Conservation (phyloP, 2,888 invertebrate species). For the Nezara viridula region DNA sequence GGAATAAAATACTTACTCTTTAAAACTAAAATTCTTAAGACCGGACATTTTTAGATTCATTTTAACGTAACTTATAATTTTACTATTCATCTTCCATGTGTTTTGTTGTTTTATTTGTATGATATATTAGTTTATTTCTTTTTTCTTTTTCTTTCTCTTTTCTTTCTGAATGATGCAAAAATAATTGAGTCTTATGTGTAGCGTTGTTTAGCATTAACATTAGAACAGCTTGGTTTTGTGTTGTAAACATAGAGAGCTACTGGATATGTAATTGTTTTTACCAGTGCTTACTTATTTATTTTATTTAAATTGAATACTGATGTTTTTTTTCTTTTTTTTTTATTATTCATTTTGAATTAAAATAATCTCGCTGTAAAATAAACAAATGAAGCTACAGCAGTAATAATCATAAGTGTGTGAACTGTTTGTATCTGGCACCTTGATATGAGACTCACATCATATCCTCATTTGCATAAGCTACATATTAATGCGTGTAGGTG, state of each 20-base stretch:
- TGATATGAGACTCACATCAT: background rate
- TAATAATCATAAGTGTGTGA: background rate
- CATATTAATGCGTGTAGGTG: conserved; percentile 30
- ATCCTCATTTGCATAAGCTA: conserved; percentile 16
- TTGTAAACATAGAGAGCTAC: background rate
- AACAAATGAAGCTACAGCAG: conserved; percentile 22
- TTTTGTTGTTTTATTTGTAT: background rate
- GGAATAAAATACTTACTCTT: background rate
- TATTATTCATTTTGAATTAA: background rate
- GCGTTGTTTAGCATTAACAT: conserved; percentile 7
- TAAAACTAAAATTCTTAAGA: background rate
- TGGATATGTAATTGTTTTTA: conserved; percentile 37
- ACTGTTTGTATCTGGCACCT: conserved; percentile 10
- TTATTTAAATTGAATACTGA: background rate
- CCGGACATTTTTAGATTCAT: conserved; percentile 9
- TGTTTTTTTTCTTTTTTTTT: background rate
- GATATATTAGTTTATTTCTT: background rate
- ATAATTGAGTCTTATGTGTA: background rate
- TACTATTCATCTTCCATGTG: background rate
- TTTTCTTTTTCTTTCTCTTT: background rate
- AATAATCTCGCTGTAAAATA: conserved; percentile 14
- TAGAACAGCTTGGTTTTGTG: conserved; percentile 17
- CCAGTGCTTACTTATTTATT: conserved; percentile 49
- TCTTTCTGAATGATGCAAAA: background rate
- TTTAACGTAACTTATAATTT: background rate